phyloP scores from a whole-genome alignment of 2,888 invertebrate genomes.

The Sipha maydis region DNA sequence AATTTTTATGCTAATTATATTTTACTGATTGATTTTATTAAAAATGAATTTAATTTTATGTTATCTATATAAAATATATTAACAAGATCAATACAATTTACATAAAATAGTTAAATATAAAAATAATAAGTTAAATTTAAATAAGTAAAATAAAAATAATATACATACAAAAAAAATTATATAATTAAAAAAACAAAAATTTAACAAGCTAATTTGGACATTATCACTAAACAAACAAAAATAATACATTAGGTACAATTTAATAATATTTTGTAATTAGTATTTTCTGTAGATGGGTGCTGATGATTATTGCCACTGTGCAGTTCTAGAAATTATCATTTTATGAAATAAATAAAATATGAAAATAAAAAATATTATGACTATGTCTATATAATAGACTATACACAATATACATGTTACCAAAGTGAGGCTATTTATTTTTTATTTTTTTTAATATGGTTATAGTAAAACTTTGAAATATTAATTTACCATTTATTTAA shows the following conservation, averaged over 20 bases:
- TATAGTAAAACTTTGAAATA: no score
- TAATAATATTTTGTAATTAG: slow-evolving; percentile 41
- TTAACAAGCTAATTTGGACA: slow-evolving; percentile 1
- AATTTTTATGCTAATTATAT: no score
- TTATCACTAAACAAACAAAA: neutral
- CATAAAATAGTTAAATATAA: neutral
- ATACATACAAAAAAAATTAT: neutral
- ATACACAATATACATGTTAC: no score
- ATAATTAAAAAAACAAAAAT: slow-evolving; percentile 1
- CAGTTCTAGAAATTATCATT: slow-evolving; percentile 30
- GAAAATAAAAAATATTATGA: neutral
- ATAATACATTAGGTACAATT: neutral
- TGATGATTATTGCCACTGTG: neutral
- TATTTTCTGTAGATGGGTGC: slow-evolving; percentile 5
- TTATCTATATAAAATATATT: no score
- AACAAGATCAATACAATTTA: neutral
- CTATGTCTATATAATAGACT: no score
- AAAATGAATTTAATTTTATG: neutral
- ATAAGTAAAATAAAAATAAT: slow-evolving; percentile 10
- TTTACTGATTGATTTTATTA: neutral
- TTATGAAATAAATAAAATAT: slow-evolving; percentile 4
- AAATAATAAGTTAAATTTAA: slow-evolving; percentile 1
- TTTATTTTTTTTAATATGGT: no score
- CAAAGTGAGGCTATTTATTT: no score
- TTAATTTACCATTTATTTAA: no score